Conservation (phyloP, 2,797 vertebrate species). For the Rhodeus uyekii region DNA sequence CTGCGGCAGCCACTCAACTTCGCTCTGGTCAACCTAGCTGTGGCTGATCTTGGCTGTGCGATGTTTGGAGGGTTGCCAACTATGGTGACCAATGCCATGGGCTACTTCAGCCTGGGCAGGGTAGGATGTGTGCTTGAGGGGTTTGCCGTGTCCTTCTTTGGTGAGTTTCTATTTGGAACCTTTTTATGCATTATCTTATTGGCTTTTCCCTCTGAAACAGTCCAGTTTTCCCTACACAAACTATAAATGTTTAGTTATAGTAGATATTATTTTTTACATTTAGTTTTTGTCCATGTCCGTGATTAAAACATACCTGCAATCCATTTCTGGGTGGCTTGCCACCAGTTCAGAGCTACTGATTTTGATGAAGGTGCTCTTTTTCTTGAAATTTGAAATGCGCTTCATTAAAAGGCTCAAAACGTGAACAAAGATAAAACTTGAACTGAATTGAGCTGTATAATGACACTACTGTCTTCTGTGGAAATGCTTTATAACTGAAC, state of each 20-base stretch:
- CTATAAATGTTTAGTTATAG: not conserved
- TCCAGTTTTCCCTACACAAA: too few relatives aligned
- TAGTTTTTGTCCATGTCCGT: not conserved
- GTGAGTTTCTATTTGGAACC: constrained; percentile 69
- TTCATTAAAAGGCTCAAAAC: not conserved
- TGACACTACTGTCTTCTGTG: too few relatives aligned
- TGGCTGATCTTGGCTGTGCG: constrained; percentile 86
- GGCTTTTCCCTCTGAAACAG: too few relatives aligned
- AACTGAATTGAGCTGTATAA: too few relatives aligned
- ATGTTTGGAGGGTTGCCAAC: constrained; percentile 80
- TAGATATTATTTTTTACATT: not conserved
- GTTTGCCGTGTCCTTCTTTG: constrained; percentile 86
- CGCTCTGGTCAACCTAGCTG: constrained; percentile 83
- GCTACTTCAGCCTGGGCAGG: constrained; percentile 84
- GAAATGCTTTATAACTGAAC: too few relatives aligned
- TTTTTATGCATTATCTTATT: too few relatives aligned
- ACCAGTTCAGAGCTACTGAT: not conserved
- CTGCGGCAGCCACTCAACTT: constrained; percentile 85
- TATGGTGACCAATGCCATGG: constrained; percentile 78
- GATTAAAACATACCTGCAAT: not conserved
- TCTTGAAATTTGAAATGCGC: not conserved
- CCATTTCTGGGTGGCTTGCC: too few relatives aligned
- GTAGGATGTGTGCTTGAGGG: constrained; percentile 84
- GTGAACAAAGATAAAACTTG: too few relatives aligned
- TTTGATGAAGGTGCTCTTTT: not conserved